Evolutionary conservation across 2,113 vertebrate species (phyloP), one percentile per base, ranked within the genome.

Genomic region (Otocyon megalotis): DNA sequence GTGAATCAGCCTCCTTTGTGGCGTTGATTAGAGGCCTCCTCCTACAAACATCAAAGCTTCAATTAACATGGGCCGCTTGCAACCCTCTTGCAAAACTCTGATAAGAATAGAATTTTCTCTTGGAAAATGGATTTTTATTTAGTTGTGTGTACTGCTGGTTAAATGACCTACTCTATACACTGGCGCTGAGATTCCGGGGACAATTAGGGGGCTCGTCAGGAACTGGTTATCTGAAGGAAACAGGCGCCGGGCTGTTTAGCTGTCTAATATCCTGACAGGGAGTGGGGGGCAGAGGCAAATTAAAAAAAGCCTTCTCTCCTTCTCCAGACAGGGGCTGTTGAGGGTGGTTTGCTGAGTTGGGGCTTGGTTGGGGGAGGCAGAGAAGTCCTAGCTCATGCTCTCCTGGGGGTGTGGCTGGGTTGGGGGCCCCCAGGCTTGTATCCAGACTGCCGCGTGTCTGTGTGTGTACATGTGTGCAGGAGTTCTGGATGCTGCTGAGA

Each of bases 81-180:
- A 96, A 97, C 98, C 98, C 99, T 99, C 98, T 98, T 99, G 98
- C 98, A 98, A 98, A 98, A 97, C 98, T 98, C 99, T 98, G 99
- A 99, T 99, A 99, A 99, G 98, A 98, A 98, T 95, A 98, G 98
- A 98, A 98, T 98, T 99, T 98, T 98, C 98, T 98, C 98, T 97
- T 85, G 98, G 98, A 98, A 98, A 98, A 98, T 97, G 98, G 99
- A 98, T 99, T 99, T 98, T 98, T 98, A 98, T 98, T 98, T 92
- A 97, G 98, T 98, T 95, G 98, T 97, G 92, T 98, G 98, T 93
- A 98, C 98, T 81, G 97, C 97, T 98, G 98, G 82, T 98, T 97
- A 98, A 98, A 98, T 98, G 98, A 98, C 98, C 98, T 97, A 98
- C 98, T 98, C 98, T 17, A 92, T 63, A 26, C 93, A 85, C 98